phyloP scores from a whole-genome alignment of 2,888 invertebrate species.

The Netelia fuscicornis region DNA sequence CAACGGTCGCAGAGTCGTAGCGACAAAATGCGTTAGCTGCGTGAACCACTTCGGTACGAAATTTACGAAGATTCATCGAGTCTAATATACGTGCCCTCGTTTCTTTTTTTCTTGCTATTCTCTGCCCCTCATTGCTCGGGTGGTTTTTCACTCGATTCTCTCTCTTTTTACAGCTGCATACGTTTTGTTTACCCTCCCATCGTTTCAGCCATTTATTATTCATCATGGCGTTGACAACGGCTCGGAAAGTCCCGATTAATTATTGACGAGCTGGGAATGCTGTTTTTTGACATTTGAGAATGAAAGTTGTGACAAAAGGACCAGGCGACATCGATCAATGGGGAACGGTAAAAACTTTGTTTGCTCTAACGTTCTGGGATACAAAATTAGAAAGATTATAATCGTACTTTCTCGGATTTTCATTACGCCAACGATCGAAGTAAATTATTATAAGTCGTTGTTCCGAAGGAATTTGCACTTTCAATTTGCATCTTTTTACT shows the following conservation, averaged over 20 bases:
- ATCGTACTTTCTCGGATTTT: too few relatives aligned
- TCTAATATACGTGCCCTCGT: not conserved
- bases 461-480: too few relatives aligned
- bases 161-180: constrained; percentile 1
- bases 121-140: constrained; percentile 35
- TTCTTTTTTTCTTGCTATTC: not conserved
- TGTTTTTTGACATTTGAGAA: not conserved
- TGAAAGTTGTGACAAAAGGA: not conserved
- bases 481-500: too few relatives aligned
- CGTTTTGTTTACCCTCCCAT: constrained; percentile 4
- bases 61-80: constrained; percentile 79
- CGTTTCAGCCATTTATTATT: constrained; percentile 41
- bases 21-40: constrained; percentile 27
- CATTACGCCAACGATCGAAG: too few relatives aligned
- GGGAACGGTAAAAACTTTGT: not conserved
- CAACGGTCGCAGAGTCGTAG: constrained; percentile 68
- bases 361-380: not conserved
- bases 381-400: too few relatives aligned
- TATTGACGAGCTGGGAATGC: not conserved
- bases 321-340: not conserved
- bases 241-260: constrained; percentile 42
- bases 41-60: constrained; percentile 67
- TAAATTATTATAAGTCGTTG: too few relatives aligned
- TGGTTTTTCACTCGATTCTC: constrained; percentile 43
- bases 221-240: constrained; percentile 28